Conservation (phyloP, 2,113 vertebrate genomes). For the Myrmophylax atrothorax region DNA sequence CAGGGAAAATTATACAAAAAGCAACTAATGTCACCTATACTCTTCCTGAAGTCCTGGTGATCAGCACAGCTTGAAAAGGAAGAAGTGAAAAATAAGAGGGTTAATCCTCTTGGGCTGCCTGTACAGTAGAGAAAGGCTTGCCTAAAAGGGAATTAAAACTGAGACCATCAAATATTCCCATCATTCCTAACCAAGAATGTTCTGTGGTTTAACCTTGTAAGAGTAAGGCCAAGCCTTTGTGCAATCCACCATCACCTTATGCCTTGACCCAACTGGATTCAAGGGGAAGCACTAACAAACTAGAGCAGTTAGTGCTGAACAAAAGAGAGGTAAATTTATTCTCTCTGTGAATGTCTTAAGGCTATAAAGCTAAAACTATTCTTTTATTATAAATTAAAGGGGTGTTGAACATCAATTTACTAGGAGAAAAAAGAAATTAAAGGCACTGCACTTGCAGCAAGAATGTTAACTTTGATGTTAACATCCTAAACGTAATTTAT, state of each 20-base stretch:
- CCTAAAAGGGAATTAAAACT: not conserved
- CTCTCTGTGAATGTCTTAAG: not conserved
- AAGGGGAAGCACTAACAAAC: not conserved
- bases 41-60: not conserved
- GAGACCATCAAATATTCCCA: not conserved
- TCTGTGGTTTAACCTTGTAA: not conserved
- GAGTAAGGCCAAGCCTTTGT: not conserved
- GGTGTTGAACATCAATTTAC: not conserved
- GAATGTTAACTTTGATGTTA: slow-evolving; percentile 13
- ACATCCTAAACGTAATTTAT: slow-evolving; percentile 2
- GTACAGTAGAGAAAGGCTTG: not conserved
- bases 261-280: not conserved
- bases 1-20: not conserved
- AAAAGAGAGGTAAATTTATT: not conserved
- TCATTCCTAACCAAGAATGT: not conserved
- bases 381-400: slow-evolving; percentile 5
- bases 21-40: not conserved
- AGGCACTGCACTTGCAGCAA: not conserved
- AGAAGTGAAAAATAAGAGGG: not conserved
- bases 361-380: not conserved
- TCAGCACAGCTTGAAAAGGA: not conserved
- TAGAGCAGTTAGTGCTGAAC: not conserved
- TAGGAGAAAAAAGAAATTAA: not conserved
- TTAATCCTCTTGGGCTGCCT: not conserved
- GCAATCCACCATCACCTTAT: not conserved